phyloP scores from a whole-genome alignment of 2,888 invertebrate genomes.

The Gonocerus acuteangulatus region DNA sequence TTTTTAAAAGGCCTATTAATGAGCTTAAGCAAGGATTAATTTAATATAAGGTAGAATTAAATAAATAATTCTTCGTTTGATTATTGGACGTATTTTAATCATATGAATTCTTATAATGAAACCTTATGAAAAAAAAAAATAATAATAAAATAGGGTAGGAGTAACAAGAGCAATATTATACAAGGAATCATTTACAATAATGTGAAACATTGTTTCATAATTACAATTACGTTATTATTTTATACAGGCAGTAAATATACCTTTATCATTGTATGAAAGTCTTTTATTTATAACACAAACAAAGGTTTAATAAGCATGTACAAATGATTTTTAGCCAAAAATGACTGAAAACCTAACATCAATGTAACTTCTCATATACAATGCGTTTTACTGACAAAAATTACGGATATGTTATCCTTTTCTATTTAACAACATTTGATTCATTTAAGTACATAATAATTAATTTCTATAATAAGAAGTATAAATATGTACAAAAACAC shows the following conservation, averaged over 20 bases:
- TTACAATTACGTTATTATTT: conserved; percentile 17
- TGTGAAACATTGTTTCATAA: conserved; percentile 31
- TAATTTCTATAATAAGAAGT: conserved; percentile 30
- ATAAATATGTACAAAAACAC: conserved; percentile 35
- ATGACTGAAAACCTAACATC: not conserved
- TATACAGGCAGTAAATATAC: not conserved
- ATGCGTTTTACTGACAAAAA: conserved; percentile 2
- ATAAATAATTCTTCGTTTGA: conserved; percentile 7
- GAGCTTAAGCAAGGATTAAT: too few relatives aligned
- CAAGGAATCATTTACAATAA: conserved; percentile 36
- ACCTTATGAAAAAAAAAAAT: conserved; percentile 36
- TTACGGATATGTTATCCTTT: conserved; percentile 30
- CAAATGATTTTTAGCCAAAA: not conserved
- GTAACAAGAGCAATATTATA: conserved; percentile 33
- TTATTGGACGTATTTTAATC: conserved; percentile 38
- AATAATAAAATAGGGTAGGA: conserved; percentile 35
- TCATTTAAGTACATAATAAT: conserved; percentile 28
- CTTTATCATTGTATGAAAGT: conserved; percentile 3
- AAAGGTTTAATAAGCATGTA: conserved; percentile 1
- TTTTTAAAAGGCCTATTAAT: too few relatives aligned
- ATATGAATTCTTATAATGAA: conserved; percentile 37
- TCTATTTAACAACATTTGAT: conserved; percentile 15
- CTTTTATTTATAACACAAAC: conserved; percentile 1
- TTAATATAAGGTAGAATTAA: too few relatives aligned
- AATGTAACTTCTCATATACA: not conserved